A percentile compares a stretch with the other conserved stretches of the same genome.
phyloP scores from a whole-genome alignment of 2,888 invertebrate genomes.

The Sympetrum striolatum region DNA sequence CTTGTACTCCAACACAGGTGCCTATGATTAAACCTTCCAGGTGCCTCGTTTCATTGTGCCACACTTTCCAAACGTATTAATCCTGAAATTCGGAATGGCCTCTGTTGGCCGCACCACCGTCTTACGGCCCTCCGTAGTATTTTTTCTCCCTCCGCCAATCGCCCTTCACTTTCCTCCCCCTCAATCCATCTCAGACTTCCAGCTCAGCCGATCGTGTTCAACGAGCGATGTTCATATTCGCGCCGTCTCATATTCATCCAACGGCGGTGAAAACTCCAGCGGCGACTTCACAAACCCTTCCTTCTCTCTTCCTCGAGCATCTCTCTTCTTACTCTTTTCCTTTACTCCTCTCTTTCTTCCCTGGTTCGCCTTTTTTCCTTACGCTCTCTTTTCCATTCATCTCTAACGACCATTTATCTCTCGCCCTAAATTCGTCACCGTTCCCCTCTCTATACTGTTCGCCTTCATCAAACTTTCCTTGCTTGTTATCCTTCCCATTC shows the following conservation, averaged over 20 bases:
- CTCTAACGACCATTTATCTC: neutral
- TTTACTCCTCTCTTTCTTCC: neutral
- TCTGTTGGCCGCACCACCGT: neutral
- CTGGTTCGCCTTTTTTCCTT: neutral
- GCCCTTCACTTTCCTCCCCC: neutral
- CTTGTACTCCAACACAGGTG: too few species aligned
- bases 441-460: too few species aligned
- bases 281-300: neutral
- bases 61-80: neutral
- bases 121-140: neutral
- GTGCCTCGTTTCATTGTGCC: neutral
- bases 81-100: neutral
- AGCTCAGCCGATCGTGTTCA: conserved; percentile 24
- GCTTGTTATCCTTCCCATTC: neutral
- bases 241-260: neutral
- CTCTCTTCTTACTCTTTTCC: too few species aligned
- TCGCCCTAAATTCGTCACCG: neutral
- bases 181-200: neutral
- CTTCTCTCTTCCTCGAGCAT: neutral
- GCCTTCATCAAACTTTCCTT: neutral
- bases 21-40: too few species aligned
- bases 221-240: conserved; percentile 28
- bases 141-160: neutral
- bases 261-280: neutral
- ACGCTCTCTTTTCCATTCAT: neutral